Percentiles rank a stretch among this genome's conserved stretches.
These are phyloP conservation scores for Chelonia mydas DNA, from an alignment of 2,797 vertebrate genomes.

Conservation along the genomic window DNA sequence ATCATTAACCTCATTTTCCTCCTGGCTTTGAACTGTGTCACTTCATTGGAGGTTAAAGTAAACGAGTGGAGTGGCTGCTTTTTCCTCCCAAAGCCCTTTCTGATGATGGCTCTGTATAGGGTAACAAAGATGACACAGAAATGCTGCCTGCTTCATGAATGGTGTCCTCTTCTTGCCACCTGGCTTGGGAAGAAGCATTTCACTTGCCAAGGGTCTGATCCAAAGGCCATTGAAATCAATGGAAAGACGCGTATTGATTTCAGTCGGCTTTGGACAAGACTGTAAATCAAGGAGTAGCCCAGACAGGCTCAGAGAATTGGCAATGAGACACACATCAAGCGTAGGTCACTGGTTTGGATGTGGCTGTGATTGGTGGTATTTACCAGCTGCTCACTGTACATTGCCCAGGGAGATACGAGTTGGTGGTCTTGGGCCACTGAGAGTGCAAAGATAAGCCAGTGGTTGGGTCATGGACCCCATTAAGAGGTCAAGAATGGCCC, in stretches of 20 bases:
- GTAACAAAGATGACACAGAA: neutral
- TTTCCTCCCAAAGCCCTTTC: conserved; percentile 11
- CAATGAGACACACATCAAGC: fast-evolving
- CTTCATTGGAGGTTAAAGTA: conserved; percentile 9
- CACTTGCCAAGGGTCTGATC: neutral
- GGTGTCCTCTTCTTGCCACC: neutral
- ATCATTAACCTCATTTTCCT: conserved; percentile 60
- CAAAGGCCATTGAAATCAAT: neutral
- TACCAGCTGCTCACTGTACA: neutral
- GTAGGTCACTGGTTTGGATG: neutral
- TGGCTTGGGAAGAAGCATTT: neutral
- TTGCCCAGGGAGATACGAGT: neutral
- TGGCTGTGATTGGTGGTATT: neutral
- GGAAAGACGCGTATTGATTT: neutral
- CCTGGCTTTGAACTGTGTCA: conserved; percentile 35
- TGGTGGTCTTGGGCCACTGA: fast-evolving
- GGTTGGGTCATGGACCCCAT: neutral
- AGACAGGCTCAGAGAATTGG: neutral
- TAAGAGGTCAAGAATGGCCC: neutral
- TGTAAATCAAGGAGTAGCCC: neutral
- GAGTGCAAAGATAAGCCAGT: neutral
- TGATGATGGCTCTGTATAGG: neutral
- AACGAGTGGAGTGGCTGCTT: fast-evolving
- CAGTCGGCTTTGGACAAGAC: neutral
- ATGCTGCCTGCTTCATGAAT: neutral